Percentiles rank a stretch among this genome's conserved stretches.
Evolutionary conservation across 2,888 invertebrate genomes (phyloP).

Genomic region (Epistrophella euchroma): DNA sequence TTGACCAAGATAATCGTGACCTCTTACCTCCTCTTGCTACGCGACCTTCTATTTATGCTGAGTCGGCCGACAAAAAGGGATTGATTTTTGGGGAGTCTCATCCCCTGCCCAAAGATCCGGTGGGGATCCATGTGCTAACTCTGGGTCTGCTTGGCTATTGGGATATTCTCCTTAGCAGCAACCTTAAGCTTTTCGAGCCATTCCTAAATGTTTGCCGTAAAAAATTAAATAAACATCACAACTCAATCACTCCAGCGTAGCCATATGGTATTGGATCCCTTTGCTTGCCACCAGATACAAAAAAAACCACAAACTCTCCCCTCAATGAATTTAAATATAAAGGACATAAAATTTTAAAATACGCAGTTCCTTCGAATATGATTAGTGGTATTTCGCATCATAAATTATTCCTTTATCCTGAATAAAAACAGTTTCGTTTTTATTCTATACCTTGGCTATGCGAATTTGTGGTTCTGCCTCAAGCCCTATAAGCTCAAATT

Average conservation of each 20-base stretch:
- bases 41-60: no score
- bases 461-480: slow-evolving; percentile 35
- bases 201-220: not conserved
- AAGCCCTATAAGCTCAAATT: slow-evolving; percentile 57
- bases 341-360: not conserved
- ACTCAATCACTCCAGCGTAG: not conserved
- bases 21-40: no score
- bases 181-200: no score
- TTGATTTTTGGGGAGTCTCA: no score
- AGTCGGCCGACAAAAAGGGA: no score
- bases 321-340: not conserved
- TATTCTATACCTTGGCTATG: slow-evolving; percentile 15
- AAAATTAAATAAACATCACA: not conserved
- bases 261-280: slow-evolving; percentile 20
- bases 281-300: not conserved
- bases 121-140: no score
- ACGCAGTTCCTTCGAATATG: slow-evolving; percentile 40
- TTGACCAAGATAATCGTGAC: no score
- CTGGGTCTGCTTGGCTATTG: no score
- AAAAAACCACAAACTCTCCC: slow-evolving; percentile 9
- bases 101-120: no score
- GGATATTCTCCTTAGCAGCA: no score
- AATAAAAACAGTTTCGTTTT: slow-evolving; percentile 30
- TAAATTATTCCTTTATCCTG: slow-evolving; percentile 61
- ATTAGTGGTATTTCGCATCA: slow-evolving; percentile 64